phyloP scores from a whole-genome alignment of 2,797 vertebrate genomes.

The Peromyscus eremicus region DNA sequence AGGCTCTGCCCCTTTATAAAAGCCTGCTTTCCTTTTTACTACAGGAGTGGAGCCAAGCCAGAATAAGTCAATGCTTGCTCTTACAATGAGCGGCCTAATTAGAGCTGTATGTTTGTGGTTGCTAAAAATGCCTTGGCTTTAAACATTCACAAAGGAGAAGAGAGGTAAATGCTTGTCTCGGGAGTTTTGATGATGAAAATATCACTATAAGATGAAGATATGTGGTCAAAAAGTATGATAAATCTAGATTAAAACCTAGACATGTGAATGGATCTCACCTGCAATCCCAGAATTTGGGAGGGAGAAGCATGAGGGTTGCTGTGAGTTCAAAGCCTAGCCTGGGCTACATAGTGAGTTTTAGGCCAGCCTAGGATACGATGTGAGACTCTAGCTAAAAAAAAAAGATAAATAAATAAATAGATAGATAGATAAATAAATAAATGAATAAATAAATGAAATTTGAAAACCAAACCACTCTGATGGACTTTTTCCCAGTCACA shows the following conservation, averaged over 20 bases:
- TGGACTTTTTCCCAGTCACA: neutral
- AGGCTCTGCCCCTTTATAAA: neutral
- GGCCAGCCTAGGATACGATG: neutral
- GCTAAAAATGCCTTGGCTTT: slow-evolving; percentile 63
- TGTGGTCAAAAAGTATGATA: neutral
- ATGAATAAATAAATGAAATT: neutral
- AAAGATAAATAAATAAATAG: neutral
- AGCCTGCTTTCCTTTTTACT: neutral
- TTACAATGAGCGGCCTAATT: neutral
- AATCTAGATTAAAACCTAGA: slow-evolving; percentile 30
- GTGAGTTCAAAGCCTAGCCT: neutral
- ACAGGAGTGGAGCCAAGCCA: neutral
- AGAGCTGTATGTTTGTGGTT: neutral
- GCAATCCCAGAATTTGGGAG: neutral
- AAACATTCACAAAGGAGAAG: neutral
- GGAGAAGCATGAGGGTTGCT: neutral
- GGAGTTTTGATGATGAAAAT: slow-evolving; percentile 58
- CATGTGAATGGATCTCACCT: neutral
- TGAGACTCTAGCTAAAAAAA: neutral
- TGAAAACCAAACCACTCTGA: neutral
- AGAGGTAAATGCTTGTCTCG: slow-evolving; percentile 33
- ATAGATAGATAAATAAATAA: too few species aligned
- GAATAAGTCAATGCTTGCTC: neutral
- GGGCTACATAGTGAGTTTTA: neutral
- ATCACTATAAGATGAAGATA: neutral